phyloP scores from a whole-genome alignment of 2,888 invertebrate species.

The Abscondita cerata region DNA sequence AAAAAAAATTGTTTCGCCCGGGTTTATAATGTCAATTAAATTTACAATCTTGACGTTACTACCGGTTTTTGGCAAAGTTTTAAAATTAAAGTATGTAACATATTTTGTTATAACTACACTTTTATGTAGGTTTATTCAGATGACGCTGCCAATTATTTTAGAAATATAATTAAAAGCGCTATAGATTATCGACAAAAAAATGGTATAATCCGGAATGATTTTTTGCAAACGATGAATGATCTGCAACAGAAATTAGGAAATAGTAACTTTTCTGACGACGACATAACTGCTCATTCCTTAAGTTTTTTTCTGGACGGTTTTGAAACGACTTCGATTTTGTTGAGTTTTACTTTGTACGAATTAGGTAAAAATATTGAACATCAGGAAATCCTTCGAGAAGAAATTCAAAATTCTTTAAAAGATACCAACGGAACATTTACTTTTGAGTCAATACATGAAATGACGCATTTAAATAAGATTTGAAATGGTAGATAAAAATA shows the following conservation, averaged over 20 bases:
- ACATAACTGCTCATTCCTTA: constrained; percentile 53
- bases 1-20: not conserved
- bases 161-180: constrained; percentile 48
- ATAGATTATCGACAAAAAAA: constrained; percentile 54
- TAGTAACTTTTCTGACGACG: constrained; percentile 41
- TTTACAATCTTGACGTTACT: not conserved
- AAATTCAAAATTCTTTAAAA: constrained; percentile 50
- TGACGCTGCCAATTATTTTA: constrained; percentile 50
- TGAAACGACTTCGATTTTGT: constrained; percentile 58
- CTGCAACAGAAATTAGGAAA: constrained; percentile 42
- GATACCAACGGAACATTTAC: constrained; percentile 51
- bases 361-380: constrained; percentile 56
- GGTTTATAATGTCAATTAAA: constrained; percentile 16
- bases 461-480: constrained; percentile 60
- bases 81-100: not conserved
- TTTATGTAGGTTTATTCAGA: constrained; percentile 29
- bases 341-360: constrained; percentile 55
- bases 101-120: constrained; percentile 21
- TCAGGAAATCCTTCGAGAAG: constrained; percentile 56
- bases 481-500: constrained; percentile 46
- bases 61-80: not conserved
- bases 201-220: constrained; percentile 55
- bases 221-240: constrained; percentile 55
- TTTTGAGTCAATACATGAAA: constrained; percentile 58
- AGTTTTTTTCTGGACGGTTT: constrained; percentile 60